These are phyloP conservation scores for Leucosticte australis DNA, from an alignment of 2,113 vertebrate genomes.

Conservation along the genomic window DNA sequence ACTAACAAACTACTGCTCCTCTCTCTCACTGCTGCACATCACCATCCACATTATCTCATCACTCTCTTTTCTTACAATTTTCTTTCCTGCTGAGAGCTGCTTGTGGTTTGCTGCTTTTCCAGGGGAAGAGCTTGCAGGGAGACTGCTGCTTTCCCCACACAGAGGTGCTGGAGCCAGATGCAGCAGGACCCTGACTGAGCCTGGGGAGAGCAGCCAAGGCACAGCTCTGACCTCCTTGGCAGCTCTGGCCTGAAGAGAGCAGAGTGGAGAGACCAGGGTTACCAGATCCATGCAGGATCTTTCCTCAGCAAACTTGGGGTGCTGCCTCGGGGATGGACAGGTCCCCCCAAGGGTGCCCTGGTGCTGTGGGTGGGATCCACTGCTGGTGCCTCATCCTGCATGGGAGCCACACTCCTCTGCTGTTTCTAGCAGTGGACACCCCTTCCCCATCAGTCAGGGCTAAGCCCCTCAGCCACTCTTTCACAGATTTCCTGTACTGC, in stretches of 20 bases:
- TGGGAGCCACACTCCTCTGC: background rate
- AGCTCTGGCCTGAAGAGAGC: background rate
- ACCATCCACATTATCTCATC: background rate
- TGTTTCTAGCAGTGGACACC: fast-evolving
- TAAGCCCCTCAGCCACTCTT: background rate
- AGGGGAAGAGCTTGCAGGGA: background rate
- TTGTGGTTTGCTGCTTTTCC: background rate
- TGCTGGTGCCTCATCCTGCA: background rate
- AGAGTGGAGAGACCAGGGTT: background rate
- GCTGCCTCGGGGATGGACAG: background rate
- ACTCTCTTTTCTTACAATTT: background rate
- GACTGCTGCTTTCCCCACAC: background rate
- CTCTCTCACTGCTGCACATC: background rate
- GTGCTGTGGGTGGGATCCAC: fast-evolving
- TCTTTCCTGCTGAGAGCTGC: background rate
- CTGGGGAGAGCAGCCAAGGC: background rate
- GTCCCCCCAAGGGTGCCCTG: fast-evolving
- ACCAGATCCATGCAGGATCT: background rate
- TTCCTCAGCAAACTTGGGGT: background rate
- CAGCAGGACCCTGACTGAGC: background rate
- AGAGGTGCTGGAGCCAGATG: background rate
- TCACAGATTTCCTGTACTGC: background rate
- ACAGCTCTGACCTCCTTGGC: background rate
- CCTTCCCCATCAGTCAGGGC: background rate
- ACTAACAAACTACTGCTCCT: background rate